Evolutionary conservation across 1,140 invertebrate genomes (phyloP).

Genomic region (Phenacoccus solenopsis): DNA sequence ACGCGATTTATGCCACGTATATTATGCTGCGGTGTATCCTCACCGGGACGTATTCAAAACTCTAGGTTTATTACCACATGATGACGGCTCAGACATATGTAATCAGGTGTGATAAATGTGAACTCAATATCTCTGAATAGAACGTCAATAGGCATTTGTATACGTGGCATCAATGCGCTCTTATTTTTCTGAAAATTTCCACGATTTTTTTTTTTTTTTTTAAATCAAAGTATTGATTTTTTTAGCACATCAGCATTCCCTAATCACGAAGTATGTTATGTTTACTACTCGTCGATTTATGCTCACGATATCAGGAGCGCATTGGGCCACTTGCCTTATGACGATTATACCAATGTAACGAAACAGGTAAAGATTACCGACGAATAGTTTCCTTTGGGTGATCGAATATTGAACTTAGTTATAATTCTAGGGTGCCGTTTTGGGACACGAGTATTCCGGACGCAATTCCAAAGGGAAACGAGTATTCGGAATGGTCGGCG

Average conservation of each 20-base stretch:
- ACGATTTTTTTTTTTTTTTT: not conserved
- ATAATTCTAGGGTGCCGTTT: slow-evolving; percentile 44
- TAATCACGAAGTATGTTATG: slow-evolving; percentile 42
- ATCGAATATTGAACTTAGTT: too few relatives aligned
- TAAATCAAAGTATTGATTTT: too few relatives aligned
- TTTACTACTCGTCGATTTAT: slow-evolving; percentile 86
- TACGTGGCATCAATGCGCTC: not conserved
- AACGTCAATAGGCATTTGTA: not conserved
- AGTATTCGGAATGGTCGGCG: slow-evolving; percentile 86
- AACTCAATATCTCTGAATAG: not conserved
- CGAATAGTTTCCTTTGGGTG: too few relatives aligned
- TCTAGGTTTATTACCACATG: not conserved
- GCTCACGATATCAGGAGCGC: slow-evolving; percentile 95
- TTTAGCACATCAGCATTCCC: not conserved
- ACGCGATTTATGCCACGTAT: not conserved
- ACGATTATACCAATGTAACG: slow-evolving; percentile 32
- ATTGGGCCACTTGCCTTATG: slow-evolving; percentile 82
- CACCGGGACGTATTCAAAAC: not conserved
- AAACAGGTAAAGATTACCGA: slow-evolving; percentile 12
- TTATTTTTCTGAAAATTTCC: not conserved
- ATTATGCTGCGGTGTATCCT: not conserved
- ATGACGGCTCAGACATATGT: not conserved
- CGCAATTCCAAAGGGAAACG: slow-evolving; percentile 56
- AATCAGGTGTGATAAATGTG: not conserved
- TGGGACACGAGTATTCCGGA: slow-evolving; percentile 90